Conservation (phyloP, 2,797 vertebrate species). For the Urocyon cinereoargenteus region DNA sequence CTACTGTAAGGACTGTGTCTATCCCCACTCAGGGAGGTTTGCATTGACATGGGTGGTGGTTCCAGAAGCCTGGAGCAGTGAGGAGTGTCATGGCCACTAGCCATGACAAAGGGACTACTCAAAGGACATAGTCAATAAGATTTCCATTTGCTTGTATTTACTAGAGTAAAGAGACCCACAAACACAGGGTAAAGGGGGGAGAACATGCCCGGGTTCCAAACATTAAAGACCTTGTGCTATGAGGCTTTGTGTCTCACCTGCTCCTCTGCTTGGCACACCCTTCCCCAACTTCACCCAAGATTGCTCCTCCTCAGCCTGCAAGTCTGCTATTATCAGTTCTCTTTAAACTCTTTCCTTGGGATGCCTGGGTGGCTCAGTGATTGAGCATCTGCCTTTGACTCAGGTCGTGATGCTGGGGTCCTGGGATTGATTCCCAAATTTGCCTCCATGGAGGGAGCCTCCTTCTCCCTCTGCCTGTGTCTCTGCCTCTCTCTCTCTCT, state of each 20-base stretch:
- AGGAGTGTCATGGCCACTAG: background rate
- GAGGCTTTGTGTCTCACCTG: background rate
- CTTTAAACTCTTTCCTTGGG: background rate
- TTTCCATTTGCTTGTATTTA: background rate
- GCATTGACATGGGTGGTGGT: background rate
- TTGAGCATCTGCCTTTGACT: too few species aligned
- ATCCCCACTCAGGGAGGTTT: fast-evolving
- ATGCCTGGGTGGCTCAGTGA: too few species aligned
- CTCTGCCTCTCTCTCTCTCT: too few species aligned
- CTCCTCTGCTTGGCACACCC: background rate
- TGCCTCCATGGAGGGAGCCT: too few species aligned
- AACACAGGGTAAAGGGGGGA: background rate
- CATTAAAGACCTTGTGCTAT: too few species aligned
- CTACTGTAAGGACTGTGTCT: background rate
- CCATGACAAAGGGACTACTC: background rate
- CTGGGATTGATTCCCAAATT: too few species aligned
- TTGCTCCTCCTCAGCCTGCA: too few species aligned
- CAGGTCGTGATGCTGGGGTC: too few species aligned
- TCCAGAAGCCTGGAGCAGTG: background rate
- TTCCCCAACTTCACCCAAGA: background rate
- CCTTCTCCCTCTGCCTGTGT: too few species aligned
- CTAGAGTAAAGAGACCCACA: background rate
- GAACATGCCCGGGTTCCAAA: background rate
- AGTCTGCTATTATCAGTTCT: background rate
- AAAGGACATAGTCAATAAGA: background rate